Base-by-base conservation (phyloP, 2,113 vertebrate species). In the Rhinogobius similis region DNA sequence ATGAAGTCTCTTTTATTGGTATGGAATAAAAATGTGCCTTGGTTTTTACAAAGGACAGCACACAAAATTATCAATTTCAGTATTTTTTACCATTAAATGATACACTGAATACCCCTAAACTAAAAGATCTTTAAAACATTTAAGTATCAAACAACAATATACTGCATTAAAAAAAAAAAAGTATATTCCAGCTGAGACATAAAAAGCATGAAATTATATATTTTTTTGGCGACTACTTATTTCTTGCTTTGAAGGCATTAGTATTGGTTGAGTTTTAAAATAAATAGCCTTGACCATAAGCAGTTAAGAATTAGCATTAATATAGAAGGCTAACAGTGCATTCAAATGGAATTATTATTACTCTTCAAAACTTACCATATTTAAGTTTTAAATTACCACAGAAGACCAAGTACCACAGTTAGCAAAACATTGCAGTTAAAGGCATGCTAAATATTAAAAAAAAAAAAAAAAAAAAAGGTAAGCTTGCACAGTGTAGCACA, bases 361-460 rank as follows among this genome's bases (percentile, higher is more conserved):
- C 18, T n/a, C 0, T 21, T 46, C 14, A 52, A 52, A 21, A 21
- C 52, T 6, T 26, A 24, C 21, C 11, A 53, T 26, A 55, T 26
- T 24, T 26, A 14, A 26, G 23, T 36, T 24, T 27, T 61, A 3
- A 20, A 36, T 61, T 38, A 61, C 32, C 58, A 85, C 80, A 85
- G 65, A 75, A 68, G 10, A 75, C 68, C 46, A 58, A 62, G 61
- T 68, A 76, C 72, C 71, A 87, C 76, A 88, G 75, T 66, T 11
- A 21, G 65, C 23, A 50, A 72, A 21, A 84, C 46, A 56, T 78
- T 70, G 64, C 8, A 23, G 72, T 62, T 24, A 73, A 87, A 76
- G 77, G 81, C 86, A 87, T 89, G 74, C 70, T 18, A 58, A 26
- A 4, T 81, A 62, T 59, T 65, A 20, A 78, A 46, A 5, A 73